Conservation (phyloP, 2,797 vertebrate genomes). For the Macropus fuliginosus region DNA sequence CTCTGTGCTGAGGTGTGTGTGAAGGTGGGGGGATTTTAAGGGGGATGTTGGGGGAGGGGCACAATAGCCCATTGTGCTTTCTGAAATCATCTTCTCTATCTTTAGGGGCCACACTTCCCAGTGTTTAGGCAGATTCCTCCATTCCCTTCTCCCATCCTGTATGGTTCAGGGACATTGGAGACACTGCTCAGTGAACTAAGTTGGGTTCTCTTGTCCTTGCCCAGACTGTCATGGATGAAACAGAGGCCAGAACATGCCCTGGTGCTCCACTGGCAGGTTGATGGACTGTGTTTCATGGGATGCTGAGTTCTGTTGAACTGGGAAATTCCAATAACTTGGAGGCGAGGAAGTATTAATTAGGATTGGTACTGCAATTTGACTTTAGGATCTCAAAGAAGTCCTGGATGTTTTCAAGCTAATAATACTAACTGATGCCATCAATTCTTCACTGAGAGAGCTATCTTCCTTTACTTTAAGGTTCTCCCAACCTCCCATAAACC, state of each 20-base stretch:
- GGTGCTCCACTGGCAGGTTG: neutral
- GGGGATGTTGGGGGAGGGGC: neutral
- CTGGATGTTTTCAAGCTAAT: neutral
- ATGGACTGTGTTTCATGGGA: neutral
- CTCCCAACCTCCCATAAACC: too few species aligned
- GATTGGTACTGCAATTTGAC: neutral
- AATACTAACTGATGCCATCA: neutral
- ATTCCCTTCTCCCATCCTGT: neutral
- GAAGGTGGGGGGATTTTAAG: neutral
- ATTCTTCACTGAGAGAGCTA: neutral
- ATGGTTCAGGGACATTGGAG: slow-evolving; percentile 12
- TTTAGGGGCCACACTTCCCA: slow-evolving; percentile 19
- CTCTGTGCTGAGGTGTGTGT: slow-evolving; percentile 47
- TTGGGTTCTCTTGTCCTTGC: neutral
- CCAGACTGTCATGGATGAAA: neutral
- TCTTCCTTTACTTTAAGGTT: neutral
- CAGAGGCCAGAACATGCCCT: neutral
- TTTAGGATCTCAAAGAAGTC: neutral
- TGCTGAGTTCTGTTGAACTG: neutral
- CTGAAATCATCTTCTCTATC: slow-evolving; percentile 16
- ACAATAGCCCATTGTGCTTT: slow-evolving; percentile 68
- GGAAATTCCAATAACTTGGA: neutral
- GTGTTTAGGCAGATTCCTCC: neutral
- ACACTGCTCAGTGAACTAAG: neutral
- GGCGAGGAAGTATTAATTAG: neutral